Percentiles rank a stretch among this genome's conserved stretches.
Conservation (phyloP, 2,888 invertebrate species). For the Dexiosoma caninum region DNA sequence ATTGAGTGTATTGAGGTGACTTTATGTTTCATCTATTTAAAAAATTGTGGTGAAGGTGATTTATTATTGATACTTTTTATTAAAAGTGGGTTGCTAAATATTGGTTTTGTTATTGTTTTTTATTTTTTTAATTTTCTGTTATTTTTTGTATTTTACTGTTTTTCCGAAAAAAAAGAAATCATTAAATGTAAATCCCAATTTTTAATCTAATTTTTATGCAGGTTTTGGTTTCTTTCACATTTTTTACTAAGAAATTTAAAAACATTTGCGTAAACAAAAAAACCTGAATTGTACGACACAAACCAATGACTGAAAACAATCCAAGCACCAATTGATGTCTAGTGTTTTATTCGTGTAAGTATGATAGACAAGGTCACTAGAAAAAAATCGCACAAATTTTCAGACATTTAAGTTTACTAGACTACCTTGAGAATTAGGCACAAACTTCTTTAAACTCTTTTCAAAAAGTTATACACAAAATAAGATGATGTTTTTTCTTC, state of each 20-base stretch:
- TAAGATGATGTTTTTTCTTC: not conserved
- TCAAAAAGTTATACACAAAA: not conserved
- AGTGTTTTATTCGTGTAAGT: not conserved
- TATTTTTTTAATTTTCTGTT: no score
- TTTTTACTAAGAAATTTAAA: not conserved
- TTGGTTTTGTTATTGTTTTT: not conserved
- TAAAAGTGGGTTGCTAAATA: not conserved
- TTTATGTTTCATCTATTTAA: not conserved
- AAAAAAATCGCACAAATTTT: not conserved
- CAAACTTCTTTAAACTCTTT: not conserved
- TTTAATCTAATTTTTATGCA: not conserved
- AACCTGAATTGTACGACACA: slow-evolving; percentile 20
- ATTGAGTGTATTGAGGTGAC: slow-evolving; percentile 20
- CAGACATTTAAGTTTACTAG: not conserved
- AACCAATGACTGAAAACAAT: not conserved
- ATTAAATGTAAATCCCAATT: not conserved
- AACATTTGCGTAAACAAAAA: not conserved
- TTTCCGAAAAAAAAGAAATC: not conserved
- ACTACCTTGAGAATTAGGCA: slow-evolving; percentile 10
- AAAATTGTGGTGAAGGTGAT: not conserved
- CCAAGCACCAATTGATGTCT: not conserved
- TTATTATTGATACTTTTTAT: slow-evolving; percentile 2
- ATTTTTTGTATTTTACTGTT: not conserved
- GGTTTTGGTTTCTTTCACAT: not conserved
- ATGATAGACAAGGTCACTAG: not conserved